Evolutionary conservation across 2,113 vertebrate species (phyloP).

Genomic region (Forbesichthys papilliferus): DNA sequence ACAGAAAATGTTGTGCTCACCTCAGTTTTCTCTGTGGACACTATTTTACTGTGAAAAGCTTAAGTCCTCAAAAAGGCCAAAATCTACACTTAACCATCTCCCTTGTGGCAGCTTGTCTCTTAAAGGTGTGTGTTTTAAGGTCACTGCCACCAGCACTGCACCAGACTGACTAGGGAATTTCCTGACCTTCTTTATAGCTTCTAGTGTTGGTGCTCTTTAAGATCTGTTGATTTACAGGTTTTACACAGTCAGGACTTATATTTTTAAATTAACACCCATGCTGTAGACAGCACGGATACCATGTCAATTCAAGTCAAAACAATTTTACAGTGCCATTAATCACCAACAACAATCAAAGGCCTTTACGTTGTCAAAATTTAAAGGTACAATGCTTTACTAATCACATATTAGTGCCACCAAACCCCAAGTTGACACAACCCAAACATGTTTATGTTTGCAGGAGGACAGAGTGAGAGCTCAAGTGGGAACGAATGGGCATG

Average conservation of each 20-base stretch:
- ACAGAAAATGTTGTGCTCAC: neutral
- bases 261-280: too few species aligned
- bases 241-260: neutral
- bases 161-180: neutral
- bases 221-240: constrained; percentile 4
- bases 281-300: too few species aligned
- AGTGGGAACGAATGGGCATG: too few species aligned
- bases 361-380: too few species aligned
- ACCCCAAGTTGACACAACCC: too few species aligned
- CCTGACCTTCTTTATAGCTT: neutral
- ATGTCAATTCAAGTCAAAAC: too few species aligned
- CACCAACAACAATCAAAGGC: too few species aligned
- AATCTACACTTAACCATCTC: neutral
- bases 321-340: too few species aligned
- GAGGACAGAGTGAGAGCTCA: too few species aligned
- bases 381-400: too few species aligned
- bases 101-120: neutral
- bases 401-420: too few species aligned
- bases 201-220: neutral
- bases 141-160: neutral
- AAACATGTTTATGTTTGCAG: too few species aligned
- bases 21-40: neutral
- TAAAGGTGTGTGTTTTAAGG: constrained; percentile 1
- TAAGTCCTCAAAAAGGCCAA: constrained; percentile 14
- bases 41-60: neutral